Evolutionary conservation across 2,888 invertebrate species (phyloP).

Genomic region (Macrosoma leucophasiata): DNA sequence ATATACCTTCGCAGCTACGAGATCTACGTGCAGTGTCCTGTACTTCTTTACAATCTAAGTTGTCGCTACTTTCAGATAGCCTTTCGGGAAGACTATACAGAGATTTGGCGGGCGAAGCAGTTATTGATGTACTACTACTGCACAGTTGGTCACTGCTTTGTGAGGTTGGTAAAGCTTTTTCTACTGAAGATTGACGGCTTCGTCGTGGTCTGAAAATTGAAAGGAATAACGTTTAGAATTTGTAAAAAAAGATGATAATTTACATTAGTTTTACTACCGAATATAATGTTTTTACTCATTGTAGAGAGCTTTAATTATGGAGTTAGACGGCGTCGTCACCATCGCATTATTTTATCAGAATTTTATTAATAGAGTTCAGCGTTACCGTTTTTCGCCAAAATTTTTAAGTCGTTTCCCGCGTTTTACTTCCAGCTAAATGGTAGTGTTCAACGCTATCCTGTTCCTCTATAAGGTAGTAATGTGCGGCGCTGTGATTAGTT

Average conservation of each 20-base stretch:
- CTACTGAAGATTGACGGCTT: conserved; percentile 61
- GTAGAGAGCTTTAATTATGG: too few relatives aligned
- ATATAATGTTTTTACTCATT: too few relatives aligned
- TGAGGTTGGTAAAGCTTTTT: conserved; percentile 55
- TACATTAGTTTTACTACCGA: too few relatives aligned
- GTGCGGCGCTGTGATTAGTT: too few relatives aligned
- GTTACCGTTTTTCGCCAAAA: too few relatives aligned
- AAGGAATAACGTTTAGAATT: conserved; percentile 4
- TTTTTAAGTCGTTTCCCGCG: too few relatives aligned
- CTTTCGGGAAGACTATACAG: conserved; percentile 62
- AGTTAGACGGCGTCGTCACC: too few relatives aligned
- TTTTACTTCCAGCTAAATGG: too few relatives aligned
- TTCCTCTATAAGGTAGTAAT: too few relatives aligned
- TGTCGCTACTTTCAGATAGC: conserved; percentile 58
- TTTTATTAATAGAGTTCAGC: too few relatives aligned
- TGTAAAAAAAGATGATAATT: conserved; percentile 1
- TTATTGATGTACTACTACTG: conserved; percentile 59
- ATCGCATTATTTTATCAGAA: too few relatives aligned
- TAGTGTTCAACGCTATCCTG: too few relatives aligned
- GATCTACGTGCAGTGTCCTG: conserved; percentile 59
- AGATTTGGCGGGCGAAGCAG: conserved; percentile 60
- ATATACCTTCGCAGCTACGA: conserved; percentile 79
- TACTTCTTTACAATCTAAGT: conserved; percentile 46
- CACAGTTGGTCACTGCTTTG: conserved; percentile 64
- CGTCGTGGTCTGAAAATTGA: conserved; percentile 58